A percentile compares a stretch with the other conserved stretches of the same genome.
Evolutionary conservation across 2,888 invertebrate species (phyloP).

Genomic region (Spodoptera picta): DNA sequence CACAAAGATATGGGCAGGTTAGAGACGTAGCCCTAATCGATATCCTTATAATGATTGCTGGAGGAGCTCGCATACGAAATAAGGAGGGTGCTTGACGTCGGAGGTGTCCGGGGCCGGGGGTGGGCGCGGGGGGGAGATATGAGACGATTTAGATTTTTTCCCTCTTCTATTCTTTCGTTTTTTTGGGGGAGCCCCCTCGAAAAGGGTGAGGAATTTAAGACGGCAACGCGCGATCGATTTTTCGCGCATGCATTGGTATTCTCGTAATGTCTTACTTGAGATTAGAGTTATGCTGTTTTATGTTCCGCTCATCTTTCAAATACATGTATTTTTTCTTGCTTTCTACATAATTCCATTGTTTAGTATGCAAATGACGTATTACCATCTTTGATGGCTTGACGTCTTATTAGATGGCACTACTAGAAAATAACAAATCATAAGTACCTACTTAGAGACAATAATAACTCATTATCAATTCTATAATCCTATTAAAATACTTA

Average conservation of each 20-base stretch:
- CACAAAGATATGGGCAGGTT: conserved; percentile 86
- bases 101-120: conserved; percentile 82
- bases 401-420: no score
- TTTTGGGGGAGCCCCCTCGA: conserved; percentile 88
- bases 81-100: conserved; percentile 86
- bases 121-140: conserved; percentile 80
- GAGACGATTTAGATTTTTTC: conserved; percentile 89
- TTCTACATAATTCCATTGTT: conserved; percentile 7
- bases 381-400: no score
- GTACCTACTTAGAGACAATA: no score
- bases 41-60: conserved; percentile 89
- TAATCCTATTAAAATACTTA: not conserved
- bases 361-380: not conserved
- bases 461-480: not conserved
- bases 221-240: conserved; percentile 86
- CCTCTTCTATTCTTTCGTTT: conserved; percentile 89
- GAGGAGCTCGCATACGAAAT: conserved; percentile 89
- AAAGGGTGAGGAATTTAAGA: conserved; percentile 89
- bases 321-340: no score
- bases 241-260: conserved; percentile 89
- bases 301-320: conserved; percentile 52
- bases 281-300: conserved; percentile 85
- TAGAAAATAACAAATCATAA: no score
- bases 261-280: conserved; percentile 88
- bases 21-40: conserved; percentile 87